phyloP scores from a whole-genome alignment of 2,888 invertebrate species.

The Ceriagrion tenellum region DNA sequence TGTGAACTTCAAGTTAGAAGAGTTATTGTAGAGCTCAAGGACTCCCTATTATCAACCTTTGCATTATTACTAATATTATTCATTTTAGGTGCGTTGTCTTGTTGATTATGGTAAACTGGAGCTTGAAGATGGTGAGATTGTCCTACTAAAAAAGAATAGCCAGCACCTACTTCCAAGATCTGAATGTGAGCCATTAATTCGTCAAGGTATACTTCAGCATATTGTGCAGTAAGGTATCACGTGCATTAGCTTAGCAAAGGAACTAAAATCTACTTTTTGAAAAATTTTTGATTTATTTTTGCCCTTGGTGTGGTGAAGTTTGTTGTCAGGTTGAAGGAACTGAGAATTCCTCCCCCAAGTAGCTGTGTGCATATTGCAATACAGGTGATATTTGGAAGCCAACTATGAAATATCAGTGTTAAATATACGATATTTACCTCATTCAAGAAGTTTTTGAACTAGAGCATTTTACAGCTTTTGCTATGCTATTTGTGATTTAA shows the following conservation, averaged over 20 bases:
- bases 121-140: slow-evolving; percentile 94
- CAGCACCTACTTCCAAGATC: slow-evolving; percentile 93
- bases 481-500: background rate
- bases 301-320: background rate
- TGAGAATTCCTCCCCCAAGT: background rate
- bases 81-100: slow-evolving; percentile 85
- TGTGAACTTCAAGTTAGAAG: too few species aligned
- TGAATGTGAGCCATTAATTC: slow-evolving; percentile 93
- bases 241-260: background rate
- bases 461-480: background rate
- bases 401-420: background rate
- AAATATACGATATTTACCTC: background rate
- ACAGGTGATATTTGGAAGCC: background rate
- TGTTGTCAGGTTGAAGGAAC: background rate
- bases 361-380: background rate
- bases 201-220: slow-evolving; percentile 93
- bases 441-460: background rate
- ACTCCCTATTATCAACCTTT: too few species aligned
- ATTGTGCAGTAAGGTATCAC: slow-evolving; percentile 77
- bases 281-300: background rate
- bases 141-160: slow-evolving; percentile 93
- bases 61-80: slow-evolving; percentile 66
- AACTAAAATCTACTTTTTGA: background rate
- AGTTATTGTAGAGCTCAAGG: too few species aligned
- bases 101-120: slow-evolving; percentile 96